phyloP scores from a whole-genome alignment of 2,797 vertebrate genomes.

The Poeciliopsis gracilis region DNA sequence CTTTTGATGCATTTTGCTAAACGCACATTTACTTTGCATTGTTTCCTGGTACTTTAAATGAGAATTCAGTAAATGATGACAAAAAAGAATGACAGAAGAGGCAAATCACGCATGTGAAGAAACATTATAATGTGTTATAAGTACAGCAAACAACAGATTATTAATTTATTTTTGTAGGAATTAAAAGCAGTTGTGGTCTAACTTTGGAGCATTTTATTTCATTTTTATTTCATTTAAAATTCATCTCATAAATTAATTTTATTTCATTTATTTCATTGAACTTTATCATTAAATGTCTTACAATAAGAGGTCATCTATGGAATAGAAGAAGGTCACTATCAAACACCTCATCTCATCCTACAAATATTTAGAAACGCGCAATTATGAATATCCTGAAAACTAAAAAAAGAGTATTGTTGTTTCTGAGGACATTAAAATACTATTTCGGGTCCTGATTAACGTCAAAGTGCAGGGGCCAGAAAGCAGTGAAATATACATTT shows the following conservation, averaged over 20 bases:
- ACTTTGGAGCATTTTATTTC: too few species aligned
- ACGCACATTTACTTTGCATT: background rate
- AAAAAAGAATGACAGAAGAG: background rate
- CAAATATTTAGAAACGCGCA: background rate
- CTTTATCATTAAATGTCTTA: background rate
- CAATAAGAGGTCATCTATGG: background rate
- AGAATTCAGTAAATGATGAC: background rate
- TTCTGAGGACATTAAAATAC: background rate
- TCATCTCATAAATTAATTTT: too few species aligned
- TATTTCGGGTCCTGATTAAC: background rate
- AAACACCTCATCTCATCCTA: background rate
- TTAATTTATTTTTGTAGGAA: background rate
- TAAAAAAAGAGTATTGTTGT: background rate
- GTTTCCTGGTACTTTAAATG: background rate
- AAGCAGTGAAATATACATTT: background rate
- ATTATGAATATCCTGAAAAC: background rate
- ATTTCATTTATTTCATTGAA: too few species aligned
- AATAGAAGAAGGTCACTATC: background rate
- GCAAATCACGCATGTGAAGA: background rate
- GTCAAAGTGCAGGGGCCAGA: background rate
- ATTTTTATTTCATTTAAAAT: background rate
- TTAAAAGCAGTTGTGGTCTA: background rate
- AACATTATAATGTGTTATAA: background rate
- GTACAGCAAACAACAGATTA: background rate
- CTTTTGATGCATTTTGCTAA: background rate